Evolutionary conservation across 2,888 invertebrate genomes (phyloP).

Genomic region (Spialia ferax): DNA sequence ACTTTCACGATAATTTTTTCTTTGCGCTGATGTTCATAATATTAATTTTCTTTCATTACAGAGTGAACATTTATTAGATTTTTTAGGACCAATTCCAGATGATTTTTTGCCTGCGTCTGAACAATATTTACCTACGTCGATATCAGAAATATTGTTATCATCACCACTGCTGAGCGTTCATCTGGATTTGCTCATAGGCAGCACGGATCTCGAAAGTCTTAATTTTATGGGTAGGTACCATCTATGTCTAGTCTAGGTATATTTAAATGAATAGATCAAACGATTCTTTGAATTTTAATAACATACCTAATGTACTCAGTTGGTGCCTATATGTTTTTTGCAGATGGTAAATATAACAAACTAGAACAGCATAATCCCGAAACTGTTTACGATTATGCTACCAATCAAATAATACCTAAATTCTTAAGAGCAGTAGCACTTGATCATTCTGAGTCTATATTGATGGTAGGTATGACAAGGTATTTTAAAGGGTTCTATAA

Average conservation of each 20-base stretch:
- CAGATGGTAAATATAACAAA: slow-evolving; percentile 14
- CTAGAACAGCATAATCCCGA: slow-evolving; percentile 15
- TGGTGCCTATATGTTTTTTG: slow-evolving; percentile 17
- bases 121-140: slow-evolving; percentile 87
- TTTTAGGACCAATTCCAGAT: slow-evolving; percentile 89
- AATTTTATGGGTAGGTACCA: slow-evolving; percentile 85
- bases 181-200: slow-evolving; percentile 89
- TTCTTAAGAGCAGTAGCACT: slow-evolving; percentile 75
- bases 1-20: no score
- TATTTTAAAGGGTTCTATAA: no score
- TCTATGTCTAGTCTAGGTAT: not conserved
- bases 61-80: slow-evolving; percentile 86
- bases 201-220: slow-evolving; percentile 89
- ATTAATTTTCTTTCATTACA: slow-evolving; percentile 57
- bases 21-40: not conserved
- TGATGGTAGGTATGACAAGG: no score
- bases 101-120: slow-evolving; percentile 86
- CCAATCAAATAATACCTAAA: slow-evolving; percentile 86
- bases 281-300: not conserved
- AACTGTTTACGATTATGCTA: slow-evolving; percentile 85
- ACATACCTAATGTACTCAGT: not conserved
- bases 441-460: slow-evolving; percentile 56
- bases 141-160: slow-evolving; percentile 83
- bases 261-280: not conserved
- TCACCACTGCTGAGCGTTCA: slow-evolving; percentile 80